phyloP scores from a whole-genome alignment of 2,113 vertebrate genomes.

The Daboia siamensis region DNA sequence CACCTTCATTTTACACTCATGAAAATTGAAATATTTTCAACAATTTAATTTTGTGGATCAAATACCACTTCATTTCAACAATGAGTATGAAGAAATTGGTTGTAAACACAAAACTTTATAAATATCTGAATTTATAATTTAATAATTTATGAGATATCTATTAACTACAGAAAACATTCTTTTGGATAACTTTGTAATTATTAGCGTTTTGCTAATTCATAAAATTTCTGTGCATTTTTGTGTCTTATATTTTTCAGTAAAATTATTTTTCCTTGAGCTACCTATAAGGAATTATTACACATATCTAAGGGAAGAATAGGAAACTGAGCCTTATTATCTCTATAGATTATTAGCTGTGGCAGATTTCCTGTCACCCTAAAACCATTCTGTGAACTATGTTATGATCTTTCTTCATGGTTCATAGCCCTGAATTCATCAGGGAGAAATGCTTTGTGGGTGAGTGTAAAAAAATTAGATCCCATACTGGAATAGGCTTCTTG shows the following conservation, averaged over 20 bases:
- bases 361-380: background rate
- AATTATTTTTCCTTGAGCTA: background rate
- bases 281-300: background rate
- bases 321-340: background rate
- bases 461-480: background rate
- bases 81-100: background rate
- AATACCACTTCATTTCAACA: background rate
- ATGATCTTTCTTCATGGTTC: background rate
- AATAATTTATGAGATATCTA: background rate
- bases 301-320: background rate
- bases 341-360: background rate
- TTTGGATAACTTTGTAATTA: background rate
- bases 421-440: constrained; percentile 18
- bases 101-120: background rate
- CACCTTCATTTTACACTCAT: background rate
- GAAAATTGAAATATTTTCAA: background rate
- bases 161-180: background rate
- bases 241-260: background rate
- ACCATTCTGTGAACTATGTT: background rate
- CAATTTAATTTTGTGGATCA: background rate
- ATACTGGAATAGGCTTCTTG: constrained; percentile 5
- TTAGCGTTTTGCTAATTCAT: background rate
- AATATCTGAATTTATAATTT: background rate
- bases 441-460: background rate
- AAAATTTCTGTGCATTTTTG: background rate